Evolutionary conservation across 2,888 invertebrate species (phyloP).

Genomic region (Ectropis crepuscularia): DNA sequence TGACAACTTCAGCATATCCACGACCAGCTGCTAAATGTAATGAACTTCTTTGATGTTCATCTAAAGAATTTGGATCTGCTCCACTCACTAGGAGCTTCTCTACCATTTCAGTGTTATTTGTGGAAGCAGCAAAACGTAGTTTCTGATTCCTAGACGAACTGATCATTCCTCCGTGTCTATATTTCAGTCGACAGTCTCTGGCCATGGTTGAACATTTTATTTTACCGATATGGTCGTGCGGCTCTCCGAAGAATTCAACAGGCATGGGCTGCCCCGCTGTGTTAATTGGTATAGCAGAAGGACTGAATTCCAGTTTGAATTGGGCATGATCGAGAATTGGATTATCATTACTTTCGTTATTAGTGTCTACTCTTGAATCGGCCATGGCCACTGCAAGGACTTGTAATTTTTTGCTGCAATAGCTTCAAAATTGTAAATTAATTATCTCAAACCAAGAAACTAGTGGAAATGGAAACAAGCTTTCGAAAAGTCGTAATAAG

Average conservation of each 20-base stretch:
- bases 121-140: constrained; percentile 89
- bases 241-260: constrained; percentile 70
- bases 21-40: constrained; percentile 95
- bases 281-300: constrained; percentile 75
- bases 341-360: constrained; percentile 89
- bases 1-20: constrained; percentile 93
- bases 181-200: constrained; percentile 72
- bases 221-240: constrained; percentile 77
- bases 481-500: too few relatives aligned
- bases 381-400: constrained; percentile 67
- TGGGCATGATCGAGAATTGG: constrained; percentile 77
- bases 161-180: constrained; percentile 69
- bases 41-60: constrained; percentile 91
- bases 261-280: constrained; percentile 75
- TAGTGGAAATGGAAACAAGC: too few relatives aligned
- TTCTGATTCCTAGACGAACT: constrained; percentile 81
- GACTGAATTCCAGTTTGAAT: constrained; percentile 74
- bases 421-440: neutral
- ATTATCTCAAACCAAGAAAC: too few relatives aligned
- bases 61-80: constrained; percentile 91
- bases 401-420: neutral
- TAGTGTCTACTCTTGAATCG: constrained; percentile 90
- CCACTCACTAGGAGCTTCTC: constrained; percentile 87
- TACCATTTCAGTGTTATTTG: constrained; percentile 90
- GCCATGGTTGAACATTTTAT: constrained; percentile 78